Percentiles rank a stretch among this genome's conserved stretches.
Evolutionary conservation across 2,113 vertebrate species (phyloP).

Genomic region (Sterna hirundo): DNA sequence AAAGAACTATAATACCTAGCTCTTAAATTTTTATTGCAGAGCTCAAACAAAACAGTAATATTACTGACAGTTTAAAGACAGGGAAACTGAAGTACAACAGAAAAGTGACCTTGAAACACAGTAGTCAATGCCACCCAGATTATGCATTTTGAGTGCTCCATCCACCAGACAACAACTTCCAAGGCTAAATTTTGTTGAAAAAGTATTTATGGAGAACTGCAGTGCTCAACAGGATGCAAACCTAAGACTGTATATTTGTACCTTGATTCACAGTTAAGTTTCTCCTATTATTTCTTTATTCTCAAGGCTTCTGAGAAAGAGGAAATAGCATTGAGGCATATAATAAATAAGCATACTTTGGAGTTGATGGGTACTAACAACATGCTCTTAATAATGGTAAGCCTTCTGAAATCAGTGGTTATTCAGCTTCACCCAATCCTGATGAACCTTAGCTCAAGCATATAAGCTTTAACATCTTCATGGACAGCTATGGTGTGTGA

Average conservation of each 20-base stretch:
- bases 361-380: not conserved
- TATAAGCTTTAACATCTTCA: not conserved
- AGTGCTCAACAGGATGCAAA: not conserved
- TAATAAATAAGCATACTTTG: not conserved
- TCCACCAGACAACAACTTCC: not conserved
- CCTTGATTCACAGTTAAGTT: not conserved
- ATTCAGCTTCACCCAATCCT: not conserved
- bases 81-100: not conserved
- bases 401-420: not conserved
- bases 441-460: not conserved
- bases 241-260: not conserved
- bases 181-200: not conserved
- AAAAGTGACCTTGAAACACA: not conserved
- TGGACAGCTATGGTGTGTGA: not conserved
- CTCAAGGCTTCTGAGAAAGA: not conserved
- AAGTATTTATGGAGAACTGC: not conserved
- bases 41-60: not conserved
- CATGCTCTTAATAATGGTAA: not conserved
- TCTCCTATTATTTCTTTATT: not conserved
- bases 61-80: not conserved
- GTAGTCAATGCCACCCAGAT: not conserved
- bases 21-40: not conserved
- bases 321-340: not conserved
- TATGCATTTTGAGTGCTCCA: not conserved
- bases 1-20: not conserved